These are phyloP conservation scores for Alfaro cultratus DNA, from an alignment of 2,797 vertebrate species.

Conservation along the genomic window DNA sequence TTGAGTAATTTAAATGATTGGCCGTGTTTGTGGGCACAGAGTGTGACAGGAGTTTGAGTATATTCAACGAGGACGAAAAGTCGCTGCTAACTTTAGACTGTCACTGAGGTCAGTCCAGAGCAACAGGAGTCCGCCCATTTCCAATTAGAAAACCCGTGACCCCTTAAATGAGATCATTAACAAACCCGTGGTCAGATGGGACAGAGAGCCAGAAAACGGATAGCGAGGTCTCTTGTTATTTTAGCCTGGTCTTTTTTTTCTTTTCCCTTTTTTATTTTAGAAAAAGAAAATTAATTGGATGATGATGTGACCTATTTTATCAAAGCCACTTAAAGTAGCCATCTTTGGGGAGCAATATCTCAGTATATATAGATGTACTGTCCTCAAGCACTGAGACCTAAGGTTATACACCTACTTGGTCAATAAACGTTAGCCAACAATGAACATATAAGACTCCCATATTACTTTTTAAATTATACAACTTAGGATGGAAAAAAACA, in stretches of 20 bases:
- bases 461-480: background rate
- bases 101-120: conserved; percentile 54
- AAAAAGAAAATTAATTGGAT: conserved; percentile 56
- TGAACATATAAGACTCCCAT: background rate
- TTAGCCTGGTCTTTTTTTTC: conserved; percentile 38
- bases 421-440: conserved; percentile 1
- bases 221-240: conserved; percentile 67
- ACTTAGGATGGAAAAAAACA: background rate
- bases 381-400: conserved; percentile 1
- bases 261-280: conserved; percentile 33
- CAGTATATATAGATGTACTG: conserved; percentile 34
- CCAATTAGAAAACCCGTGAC: conserved; percentile 79
- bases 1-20: conserved; percentile 34
- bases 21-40: conserved; percentile 20
- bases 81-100: conserved; percentile 71
- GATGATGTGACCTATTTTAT: conserved; percentile 71
- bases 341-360: conserved; percentile 48
- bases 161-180: conserved; percentile 82
- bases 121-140: conserved; percentile 57
- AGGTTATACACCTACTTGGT: conserved; percentile 38
- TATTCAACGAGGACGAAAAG: conserved; percentile 60
- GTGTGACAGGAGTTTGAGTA: conserved; percentile 31
- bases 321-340: conserved; percentile 58
- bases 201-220: conserved; percentile 59
- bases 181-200: conserved; percentile 68